Evolutionary conservation across 2,888 invertebrate genomes (phyloP).

Genomic region (Diplazon laetatorius): DNA sequence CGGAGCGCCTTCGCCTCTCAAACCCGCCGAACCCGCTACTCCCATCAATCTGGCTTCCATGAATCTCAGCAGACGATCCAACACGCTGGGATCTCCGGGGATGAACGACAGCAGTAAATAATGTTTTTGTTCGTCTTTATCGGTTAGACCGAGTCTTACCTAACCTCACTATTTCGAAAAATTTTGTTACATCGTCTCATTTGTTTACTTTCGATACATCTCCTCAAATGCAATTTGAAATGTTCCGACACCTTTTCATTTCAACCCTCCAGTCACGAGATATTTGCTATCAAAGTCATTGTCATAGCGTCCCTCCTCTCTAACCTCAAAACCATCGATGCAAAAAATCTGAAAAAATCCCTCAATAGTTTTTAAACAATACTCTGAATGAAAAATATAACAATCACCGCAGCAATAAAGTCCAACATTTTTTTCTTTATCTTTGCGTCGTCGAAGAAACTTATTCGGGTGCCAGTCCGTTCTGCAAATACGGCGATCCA

Average conservation of each 20-base stretch:
- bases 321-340: no score
- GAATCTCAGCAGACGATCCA: slow-evolving; percentile 75
- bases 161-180: not conserved
- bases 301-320: no score
- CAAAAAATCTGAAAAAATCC: no score
- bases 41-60: slow-evolving; percentile 75
- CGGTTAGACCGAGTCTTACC: not conserved
- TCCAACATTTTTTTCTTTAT: slow-evolving; percentile 1
- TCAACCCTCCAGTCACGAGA: no score
- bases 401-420: no score
- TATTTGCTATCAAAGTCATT: no score
- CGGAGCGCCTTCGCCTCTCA: slow-evolving; percentile 65
- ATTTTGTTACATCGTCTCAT: not conserved
- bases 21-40: slow-evolving; percentile 67
- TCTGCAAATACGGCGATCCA: slow-evolving; percentile 73
- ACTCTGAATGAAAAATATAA: no score
- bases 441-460: slow-evolving; percentile 74
- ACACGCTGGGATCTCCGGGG: slow-evolving; percentile 71
- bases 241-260: no score
- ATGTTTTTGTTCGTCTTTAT: not conserved
- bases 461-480: slow-evolving; percentile 72
- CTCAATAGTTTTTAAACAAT: no score
- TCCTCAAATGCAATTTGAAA: no score
- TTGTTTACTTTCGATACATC: no score
- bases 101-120: slow-evolving; percentile 75